These are phyloP conservation scores for Cairina moschata DNA, from an alignment of 2,113 vertebrate species.

Conservation along the genomic window DNA sequence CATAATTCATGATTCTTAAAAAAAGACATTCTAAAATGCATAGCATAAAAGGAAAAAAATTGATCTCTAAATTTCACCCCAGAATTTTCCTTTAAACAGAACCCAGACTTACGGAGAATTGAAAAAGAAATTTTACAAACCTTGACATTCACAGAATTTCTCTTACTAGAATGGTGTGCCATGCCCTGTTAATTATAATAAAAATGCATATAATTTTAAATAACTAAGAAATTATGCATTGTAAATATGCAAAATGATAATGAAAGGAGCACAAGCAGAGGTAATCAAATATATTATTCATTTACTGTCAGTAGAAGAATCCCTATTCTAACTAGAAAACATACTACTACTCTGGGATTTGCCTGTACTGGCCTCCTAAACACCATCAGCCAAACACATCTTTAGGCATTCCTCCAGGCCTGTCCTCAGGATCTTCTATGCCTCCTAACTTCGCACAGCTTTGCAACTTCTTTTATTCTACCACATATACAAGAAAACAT, in stretches of 20 bases:
- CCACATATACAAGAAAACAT: too few relatives aligned
- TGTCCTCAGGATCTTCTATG: background rate
- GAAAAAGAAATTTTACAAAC: background rate
- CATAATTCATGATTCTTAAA: fast-evolving
- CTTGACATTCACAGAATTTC: background rate
- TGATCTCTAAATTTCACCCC: background rate
- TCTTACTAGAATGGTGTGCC: background rate
- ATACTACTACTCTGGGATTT: background rate
- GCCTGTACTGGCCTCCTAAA: background rate
- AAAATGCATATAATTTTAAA: background rate
- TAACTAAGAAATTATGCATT: background rate
- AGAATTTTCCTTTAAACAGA: background rate
- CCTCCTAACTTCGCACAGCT: background rate
- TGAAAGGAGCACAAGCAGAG: background rate
- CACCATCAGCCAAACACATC: background rate
- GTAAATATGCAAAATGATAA: background rate
- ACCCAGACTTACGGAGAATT: background rate
- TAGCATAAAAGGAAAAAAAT: background rate
- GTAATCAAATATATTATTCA: background rate
- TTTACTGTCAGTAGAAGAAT: background rate
- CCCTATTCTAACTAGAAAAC: background rate
- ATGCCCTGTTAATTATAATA: background rate
- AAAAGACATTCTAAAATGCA: background rate
- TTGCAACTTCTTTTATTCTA: background rate
- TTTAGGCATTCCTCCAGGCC: background rate